These are phyloP conservation scores for Otolemur garnettii DNA, from an alignment of 2,113 vertebrate species.

Conservation along the genomic window DNA sequence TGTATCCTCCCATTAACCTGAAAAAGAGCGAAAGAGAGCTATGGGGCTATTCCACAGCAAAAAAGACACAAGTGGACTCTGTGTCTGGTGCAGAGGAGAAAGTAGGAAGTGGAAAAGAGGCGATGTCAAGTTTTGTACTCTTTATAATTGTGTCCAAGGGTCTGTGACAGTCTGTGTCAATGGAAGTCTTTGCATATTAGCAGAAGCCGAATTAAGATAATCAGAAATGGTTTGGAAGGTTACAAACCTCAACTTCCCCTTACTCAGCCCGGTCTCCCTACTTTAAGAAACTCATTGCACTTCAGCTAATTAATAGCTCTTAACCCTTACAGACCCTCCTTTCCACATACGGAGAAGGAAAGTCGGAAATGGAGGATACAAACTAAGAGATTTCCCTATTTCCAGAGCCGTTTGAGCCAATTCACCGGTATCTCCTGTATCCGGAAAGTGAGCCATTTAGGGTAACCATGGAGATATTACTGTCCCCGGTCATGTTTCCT, in stretches of 20 bases:
- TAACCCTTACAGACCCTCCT: neutral
- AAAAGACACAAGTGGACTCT: neutral
- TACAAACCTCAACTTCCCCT: slow-evolving; percentile 77
- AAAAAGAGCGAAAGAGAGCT: too few species aligned
- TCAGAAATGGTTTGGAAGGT: slow-evolving; percentile 45
- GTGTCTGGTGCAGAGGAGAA: neutral
- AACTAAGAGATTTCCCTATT: neutral
- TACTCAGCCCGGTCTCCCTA: neutral
- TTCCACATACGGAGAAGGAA: slow-evolving; percentile 8
- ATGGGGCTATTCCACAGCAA: neutral
- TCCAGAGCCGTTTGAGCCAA: neutral
- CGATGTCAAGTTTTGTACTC: neutral
- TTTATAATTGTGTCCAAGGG: neutral
- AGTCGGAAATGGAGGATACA: neutral
- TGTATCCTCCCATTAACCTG: too few species aligned
- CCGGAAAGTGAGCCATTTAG: neutral
- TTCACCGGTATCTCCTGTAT: neutral
- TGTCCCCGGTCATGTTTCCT: slow-evolving; percentile 60
- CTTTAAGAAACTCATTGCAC: slow-evolving; percentile 40
- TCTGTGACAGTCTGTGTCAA: neutral
- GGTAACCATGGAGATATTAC: slow-evolving; percentile 51
- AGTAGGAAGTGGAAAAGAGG: neutral
- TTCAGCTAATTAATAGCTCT: neutral
- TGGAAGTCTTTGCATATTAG: neutral
- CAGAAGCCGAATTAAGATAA: slow-evolving; percentile 55